These are phyloP conservation scores for Lycaon pictus DNA, from an alignment of 2,113 vertebrate species.

Conservation along the genomic window DNA sequence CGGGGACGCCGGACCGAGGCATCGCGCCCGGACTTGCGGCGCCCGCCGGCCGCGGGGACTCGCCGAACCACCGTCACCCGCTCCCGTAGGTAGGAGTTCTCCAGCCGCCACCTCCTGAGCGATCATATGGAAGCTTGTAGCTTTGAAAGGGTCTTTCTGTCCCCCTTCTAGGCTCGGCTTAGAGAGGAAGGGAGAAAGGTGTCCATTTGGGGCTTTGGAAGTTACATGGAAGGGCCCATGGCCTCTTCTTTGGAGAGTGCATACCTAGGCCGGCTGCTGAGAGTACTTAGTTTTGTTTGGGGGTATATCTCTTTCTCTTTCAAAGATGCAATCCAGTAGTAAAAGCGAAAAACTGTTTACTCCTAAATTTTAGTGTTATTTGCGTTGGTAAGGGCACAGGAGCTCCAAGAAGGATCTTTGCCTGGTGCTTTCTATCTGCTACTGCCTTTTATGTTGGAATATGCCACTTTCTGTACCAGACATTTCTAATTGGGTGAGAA, in stretches of 20 bases:
- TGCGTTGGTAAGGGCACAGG: background rate
- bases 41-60: background rate
- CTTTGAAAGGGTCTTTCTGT: conserved; percentile 8
- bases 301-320: background rate
- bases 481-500: conserved; percentile 55
- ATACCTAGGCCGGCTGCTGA: background rate
- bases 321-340: background rate
- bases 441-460: conserved; percentile 12
- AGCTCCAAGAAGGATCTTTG: background rate
- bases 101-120: background rate
- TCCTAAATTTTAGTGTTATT: background rate
- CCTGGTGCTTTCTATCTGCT: background rate
- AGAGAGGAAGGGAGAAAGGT: background rate
- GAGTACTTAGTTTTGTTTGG: background rate
- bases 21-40: background rate
- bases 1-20: conserved; percentile 62
- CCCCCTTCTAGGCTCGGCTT: background rate
- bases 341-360: background rate
- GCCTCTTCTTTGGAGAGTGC: background rate
- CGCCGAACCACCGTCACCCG: background rate
- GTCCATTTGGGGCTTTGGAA: background rate
- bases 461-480: conserved; percentile 9
- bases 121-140: background rate
- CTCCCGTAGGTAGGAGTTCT: conserved; percentile 50
- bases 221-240: background rate